phyloP scores from a whole-genome alignment of 2,113 vertebrate species.

The Galbula dea region DNA sequence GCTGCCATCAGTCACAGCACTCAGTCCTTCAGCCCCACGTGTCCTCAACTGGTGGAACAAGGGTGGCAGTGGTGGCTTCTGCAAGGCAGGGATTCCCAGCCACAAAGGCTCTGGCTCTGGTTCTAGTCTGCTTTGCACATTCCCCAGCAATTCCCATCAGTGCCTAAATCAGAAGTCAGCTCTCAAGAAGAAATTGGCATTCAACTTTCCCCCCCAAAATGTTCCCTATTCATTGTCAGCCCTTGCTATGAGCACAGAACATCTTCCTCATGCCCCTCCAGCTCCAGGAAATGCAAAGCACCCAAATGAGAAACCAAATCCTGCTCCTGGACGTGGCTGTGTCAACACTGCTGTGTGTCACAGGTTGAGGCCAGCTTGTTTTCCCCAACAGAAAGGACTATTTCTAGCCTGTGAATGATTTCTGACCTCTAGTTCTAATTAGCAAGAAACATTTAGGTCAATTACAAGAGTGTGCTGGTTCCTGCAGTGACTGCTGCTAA shows the following conservation, averaged over 20 bases:
- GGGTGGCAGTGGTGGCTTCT: background rate
- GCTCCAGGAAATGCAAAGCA: background rate
- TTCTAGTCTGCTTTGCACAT: background rate
- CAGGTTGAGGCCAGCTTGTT: background rate
- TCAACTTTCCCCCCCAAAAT: background rate
- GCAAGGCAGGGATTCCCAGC: background rate
- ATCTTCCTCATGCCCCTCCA: background rate
- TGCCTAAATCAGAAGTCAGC: background rate
- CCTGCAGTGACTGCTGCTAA: conserved; percentile 38
- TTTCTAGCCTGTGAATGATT: background rate
- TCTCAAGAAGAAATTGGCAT: background rate
- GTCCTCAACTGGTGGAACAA: background rate
- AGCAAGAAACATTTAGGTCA: conserved; percentile 30
- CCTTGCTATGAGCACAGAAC: background rate
- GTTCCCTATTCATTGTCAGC: background rate
- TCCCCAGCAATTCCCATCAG: background rate
- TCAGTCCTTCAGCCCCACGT: fast-evolving
- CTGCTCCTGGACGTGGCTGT: background rate
- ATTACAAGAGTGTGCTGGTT: background rate
- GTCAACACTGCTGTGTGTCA: background rate
- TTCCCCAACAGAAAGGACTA: background rate
- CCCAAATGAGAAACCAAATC: fast-evolving
- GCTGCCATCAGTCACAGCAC: background rate
- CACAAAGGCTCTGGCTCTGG: fast-evolving
- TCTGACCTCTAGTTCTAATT: conserved; percentile 23